Evolutionary conservation across 2,797 vertebrate species (phyloP), one percentile per base, ranked within the genome.

Genomic region (Scolopax rusticola): DNA sequence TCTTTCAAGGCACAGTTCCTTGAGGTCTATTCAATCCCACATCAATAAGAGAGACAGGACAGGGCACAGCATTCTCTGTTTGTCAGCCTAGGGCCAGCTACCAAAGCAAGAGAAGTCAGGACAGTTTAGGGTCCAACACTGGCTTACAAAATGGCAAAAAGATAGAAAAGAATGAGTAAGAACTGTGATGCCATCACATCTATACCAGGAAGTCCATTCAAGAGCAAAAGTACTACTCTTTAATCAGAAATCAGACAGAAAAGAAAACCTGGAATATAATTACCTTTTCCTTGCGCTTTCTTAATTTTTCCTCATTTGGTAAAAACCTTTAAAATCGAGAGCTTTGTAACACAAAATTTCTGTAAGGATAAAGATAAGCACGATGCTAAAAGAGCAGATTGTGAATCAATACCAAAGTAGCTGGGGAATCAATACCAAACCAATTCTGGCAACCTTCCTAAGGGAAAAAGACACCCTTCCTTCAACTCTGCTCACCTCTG

Each of bases 401-500:
- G 33, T 24, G 24, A 91, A 61, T 57, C 43, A 63, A 77, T 24
- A 76, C 5, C n/a, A 32, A 50, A 96, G 78, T 12, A 87, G 64
- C 32, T 53, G 3, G 3, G 45, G 47, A 91, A 74, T 74, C 63
- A 48, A 83, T 36, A 87, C 7, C 82, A 48, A 68, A 82, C 33
- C 19, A 36, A 53, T 65, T 38, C 63, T 69, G 41, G 54, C 36
- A 85, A 48, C 27, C 12, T 43, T 65, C 9, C 77, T 38, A 7
- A 33, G 59, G 68, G 64, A n/a, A 30, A 33, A 32, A 65, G 56
- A 2, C 14, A 36, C 20, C 6, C 2, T 56, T 56, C 32, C 15
- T 45, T 41, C 33, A 50, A 53, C 20, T 45, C 69, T 91, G 57
- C 98, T 97, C 96, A 99, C 99, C 99, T 99, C 97, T 20, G 99